A percentile compares a stretch with the other conserved stretches of the same genome.
Conservation (phyloP, 2,888 invertebrate genomes). For the Eugnorisma glareosa region DNA sequence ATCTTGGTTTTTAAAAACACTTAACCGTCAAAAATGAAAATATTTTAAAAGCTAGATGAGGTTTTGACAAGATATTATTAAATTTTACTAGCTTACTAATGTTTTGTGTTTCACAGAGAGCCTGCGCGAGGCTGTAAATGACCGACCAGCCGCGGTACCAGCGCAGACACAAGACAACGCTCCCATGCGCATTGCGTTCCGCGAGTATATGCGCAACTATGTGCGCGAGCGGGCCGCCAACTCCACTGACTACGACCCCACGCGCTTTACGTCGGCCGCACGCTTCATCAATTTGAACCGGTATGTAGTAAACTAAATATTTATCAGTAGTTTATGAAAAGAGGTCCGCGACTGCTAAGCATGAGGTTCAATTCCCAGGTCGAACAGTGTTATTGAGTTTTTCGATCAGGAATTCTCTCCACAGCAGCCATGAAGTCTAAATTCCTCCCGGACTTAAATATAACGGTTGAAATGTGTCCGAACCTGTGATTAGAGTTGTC, state of each 20-base stretch:
- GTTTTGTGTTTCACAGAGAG: conserved; percentile 71
- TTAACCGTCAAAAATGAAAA: background rate
- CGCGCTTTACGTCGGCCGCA: conserved; percentile 74
- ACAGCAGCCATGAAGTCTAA: background rate
- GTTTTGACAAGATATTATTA: background rate
- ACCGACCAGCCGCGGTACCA: conserved; percentile 43
- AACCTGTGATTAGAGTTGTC: too few relatives aligned
- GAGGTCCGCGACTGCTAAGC: background rate
- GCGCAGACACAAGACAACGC: conserved; percentile 58
- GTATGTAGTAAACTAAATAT: conserved; percentile 48
- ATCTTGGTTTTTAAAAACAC: background rate
- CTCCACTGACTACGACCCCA: conserved; percentile 78
- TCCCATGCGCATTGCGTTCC: conserved; percentile 74
- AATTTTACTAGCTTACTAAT: background rate
- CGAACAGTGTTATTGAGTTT: background rate
- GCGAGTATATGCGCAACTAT: conserved; percentile 79
- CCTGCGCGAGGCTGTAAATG: conserved; percentile 71
- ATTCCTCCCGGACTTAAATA: background rate
- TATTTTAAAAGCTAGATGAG: background rate
- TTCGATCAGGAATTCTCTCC: background rate
- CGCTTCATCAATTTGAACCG: conserved; percentile 73
- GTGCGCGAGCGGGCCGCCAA: conserved; percentile 73
- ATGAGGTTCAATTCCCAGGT: background rate
- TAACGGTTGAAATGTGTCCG: background rate
- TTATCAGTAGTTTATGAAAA: background rate